Evolutionary conservation across 2,797 vertebrate species (phyloP).

Genomic region (Melanogrammus aeglefinus): DNA sequence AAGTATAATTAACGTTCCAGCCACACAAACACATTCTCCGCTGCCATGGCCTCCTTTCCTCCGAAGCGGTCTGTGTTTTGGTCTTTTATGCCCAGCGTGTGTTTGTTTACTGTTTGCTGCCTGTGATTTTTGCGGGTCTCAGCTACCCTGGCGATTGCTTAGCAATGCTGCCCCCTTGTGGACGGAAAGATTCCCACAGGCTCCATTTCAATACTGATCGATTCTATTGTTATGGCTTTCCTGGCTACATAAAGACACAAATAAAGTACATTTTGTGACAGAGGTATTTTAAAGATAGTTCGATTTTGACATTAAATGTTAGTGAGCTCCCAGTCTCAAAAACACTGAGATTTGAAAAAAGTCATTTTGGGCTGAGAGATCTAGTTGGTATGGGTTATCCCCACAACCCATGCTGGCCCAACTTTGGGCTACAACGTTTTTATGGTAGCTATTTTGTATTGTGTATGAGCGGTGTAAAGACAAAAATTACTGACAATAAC

Average conservation of each 20-base stretch:
- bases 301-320: neutral
- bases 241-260: neutral
- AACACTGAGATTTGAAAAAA: too few relatives aligned
- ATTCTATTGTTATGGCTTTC: neutral
- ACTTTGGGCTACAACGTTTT: too few relatives aligned
- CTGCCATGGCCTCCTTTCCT: neutral
- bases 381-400: too few relatives aligned
- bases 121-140: constrained; percentile 11
- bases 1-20: constrained; percentile 9
- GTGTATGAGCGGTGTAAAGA: too few relatives aligned
- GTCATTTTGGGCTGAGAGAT: too few relatives aligned
- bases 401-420: too few relatives aligned
- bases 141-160: neutral
- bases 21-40: neutral
- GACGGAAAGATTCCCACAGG: constrained; percentile 3
- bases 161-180: constrained; percentile 49
- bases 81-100: constrained; percentile 23
- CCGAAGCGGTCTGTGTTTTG: neutral
- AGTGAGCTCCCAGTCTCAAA: neutral
- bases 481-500: too few relatives aligned
- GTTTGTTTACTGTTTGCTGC: constrained; percentile 28
- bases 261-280: neutral
- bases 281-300: neutral
- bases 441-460: too few relatives aligned
- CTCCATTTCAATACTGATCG: neutral